These are phyloP conservation scores for Eubucco bourcierii DNA, from an alignment of 2,113 vertebrate genomes.

Conservation along the genomic window DNA sequence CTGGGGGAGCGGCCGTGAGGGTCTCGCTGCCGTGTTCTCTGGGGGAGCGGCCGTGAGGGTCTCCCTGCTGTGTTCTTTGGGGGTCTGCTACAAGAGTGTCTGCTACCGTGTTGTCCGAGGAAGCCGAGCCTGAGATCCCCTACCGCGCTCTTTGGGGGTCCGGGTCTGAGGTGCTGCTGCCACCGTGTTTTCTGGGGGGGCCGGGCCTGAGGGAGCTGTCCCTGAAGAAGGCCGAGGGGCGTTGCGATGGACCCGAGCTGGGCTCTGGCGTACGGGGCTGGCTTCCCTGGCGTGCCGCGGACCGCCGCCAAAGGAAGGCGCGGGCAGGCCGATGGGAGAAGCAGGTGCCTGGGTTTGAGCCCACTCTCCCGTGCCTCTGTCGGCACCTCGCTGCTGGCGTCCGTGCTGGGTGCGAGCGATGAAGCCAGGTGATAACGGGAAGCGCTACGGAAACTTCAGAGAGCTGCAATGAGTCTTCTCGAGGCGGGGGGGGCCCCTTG, in stretches of 20 bases:
- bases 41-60: too few relatives aligned
- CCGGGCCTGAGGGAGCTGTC: not conserved
- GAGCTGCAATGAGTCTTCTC: fast-evolving
- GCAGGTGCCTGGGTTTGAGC: not conserved
- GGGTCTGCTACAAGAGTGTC: too few relatives aligned
- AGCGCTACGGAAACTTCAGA: fast-evolving
- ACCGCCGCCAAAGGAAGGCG: too few relatives aligned
- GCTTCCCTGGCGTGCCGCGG: not conserved
- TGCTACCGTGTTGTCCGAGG: too few relatives aligned
- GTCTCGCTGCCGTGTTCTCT: too few relatives aligned
- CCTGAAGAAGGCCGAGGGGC: not conserved
- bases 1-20: too few relatives aligned
- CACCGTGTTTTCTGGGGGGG: fast-evolving
- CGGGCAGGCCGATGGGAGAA: not conserved
- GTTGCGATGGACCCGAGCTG: fast-evolving
- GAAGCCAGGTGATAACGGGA: not conserved
- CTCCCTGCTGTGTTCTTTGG: too few relatives aligned
- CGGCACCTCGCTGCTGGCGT: fast-evolving
- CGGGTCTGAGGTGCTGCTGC: fast-evolving
- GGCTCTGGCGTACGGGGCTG: too few relatives aligned
- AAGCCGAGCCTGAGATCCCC: not conserved
- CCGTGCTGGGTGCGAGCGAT: fast-evolving
- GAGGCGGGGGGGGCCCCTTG: not conserved
- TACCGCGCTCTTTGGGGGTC: not conserved
- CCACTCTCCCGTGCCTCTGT: not conserved